Percentiles rank a stretch among this genome's conserved stretches.
Evolutionary conservation across 2,113 vertebrate species (phyloP).

Genomic region (Corythaeola cristata): DNA sequence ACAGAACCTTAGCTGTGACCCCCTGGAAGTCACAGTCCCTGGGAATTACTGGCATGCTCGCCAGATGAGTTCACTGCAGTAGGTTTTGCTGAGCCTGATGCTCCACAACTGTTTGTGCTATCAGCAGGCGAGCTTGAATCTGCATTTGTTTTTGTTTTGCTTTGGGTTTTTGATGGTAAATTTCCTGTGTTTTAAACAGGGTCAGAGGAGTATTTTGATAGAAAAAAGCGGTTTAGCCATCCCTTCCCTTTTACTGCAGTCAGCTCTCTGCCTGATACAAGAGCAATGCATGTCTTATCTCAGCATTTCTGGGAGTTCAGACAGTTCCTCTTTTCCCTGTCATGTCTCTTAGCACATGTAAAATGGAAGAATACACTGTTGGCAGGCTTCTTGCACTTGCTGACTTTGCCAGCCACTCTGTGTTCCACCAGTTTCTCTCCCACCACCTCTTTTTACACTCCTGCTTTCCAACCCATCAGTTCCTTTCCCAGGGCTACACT

Average conservation of each 20-base stretch:
- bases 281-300: background rate
- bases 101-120: background rate
- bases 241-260: background rate
- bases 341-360: background rate
- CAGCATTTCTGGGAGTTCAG: background rate
- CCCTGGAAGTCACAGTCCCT: background rate
- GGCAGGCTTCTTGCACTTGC: background rate
- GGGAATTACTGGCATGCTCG: background rate
- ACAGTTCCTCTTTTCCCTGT: background rate
- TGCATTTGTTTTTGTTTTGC: background rate
- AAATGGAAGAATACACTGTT: background rate
- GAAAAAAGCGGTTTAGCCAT: background rate
- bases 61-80: background rate
- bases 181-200: background rate
- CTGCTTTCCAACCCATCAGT: background rate
- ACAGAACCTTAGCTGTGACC: background rate
- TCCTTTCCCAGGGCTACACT: background rate
- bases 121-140: background rate
- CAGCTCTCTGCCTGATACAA: background rate
- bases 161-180: background rate
- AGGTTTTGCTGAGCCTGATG: background rate
- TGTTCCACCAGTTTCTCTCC: background rate
- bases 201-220: background rate
- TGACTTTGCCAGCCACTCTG: background rate
- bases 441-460: background rate